Conservation (phyloP, 64 coral and sea anemone genomes). For the Pocillopora damicornis region DNA sequence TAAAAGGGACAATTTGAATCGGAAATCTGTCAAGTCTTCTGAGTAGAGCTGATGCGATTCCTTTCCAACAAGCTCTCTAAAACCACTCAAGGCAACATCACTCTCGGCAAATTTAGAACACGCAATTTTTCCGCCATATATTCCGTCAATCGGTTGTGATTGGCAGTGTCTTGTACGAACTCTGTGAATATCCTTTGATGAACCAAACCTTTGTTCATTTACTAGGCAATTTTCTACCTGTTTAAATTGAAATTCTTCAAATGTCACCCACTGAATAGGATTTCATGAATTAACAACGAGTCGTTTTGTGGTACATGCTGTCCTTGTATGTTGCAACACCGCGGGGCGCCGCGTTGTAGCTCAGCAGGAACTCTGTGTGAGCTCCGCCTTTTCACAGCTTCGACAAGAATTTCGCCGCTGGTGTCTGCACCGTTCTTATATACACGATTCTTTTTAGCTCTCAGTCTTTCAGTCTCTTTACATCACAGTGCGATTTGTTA, state of each 20-base stretch:
- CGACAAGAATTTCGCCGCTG: conserved; percentile 19
- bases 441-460: conserved; percentile 7
- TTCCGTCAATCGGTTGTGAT: neutral
- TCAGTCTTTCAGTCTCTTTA: conserved; percentile 1
- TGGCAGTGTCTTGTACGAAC: neutral
- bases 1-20: neutral
- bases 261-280: conserved; percentile 37
- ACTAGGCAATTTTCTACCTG: conserved; percentile 41
- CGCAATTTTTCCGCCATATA: neutral
- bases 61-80: neutral
- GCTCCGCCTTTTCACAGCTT: conserved; percentile 45
- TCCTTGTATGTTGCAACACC: neutral
- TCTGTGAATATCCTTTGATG: conserved; percentile 11
- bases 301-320: conserved; percentile 33
- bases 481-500: neutral
- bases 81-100: neutral
- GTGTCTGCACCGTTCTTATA: conserved; percentile 35
- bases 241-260: conserved; percentile 45
- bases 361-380: conserved; percentile 17
- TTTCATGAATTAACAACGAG: conserved; percentile 45
- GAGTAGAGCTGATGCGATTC: neutral
- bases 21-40: neutral
- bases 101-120: neutral
- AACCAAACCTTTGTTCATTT: conserved; percentile 33
- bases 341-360: neutral